Evolutionary conservation across 2,888 invertebrate species (phyloP), one percentile per base, ranked within the genome.

Genomic region (Myathropa florea): DNA sequence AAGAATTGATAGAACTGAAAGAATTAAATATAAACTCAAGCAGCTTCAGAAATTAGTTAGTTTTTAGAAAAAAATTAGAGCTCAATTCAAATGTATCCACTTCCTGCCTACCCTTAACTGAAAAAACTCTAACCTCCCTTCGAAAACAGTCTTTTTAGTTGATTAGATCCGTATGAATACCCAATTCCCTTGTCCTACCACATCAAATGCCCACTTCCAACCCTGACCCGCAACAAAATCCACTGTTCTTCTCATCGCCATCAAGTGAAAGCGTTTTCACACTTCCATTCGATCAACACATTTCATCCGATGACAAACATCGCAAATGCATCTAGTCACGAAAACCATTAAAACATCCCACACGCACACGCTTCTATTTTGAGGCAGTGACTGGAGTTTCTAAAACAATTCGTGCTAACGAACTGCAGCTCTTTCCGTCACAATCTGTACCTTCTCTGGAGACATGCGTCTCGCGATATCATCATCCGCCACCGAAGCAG

Each of bases 251-350:
- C 46, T 18, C 46, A 6, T 46, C 46, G 18, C n/a, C 46, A 18
- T 64, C 14, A 64, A 36, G 70, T 36, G 70, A 70, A 70, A 70
- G 70, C 18, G 21, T 18, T 70, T 70, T 46, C 57, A 36, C 36
- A 33, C 57, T 24, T n/a, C 23, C 33, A 68, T 4, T 28, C 55
- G 18, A 18, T 21, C 33, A n/a, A 33, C 55, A 55, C 10, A 33
- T 30, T 4, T 23, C 33, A 33, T 18, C 18, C 46, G 23, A 4
- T 57, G 9, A 55, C 30, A 33, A 4, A 7, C 18, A 14, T 68
- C 33, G 30, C 24, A 53, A 63, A 21, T 55, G 46, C 46, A 46
- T 46, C 46, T n/a, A 26, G 57, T 65, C 64, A 65, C 75, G 75
- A 36, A 65, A 28, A 59, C 10, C 14, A 3, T 28, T 59, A 59